Evolutionary conservation across 2,797 vertebrate species (phyloP).

Genomic region (Microctenopoma steveboyesi): DNA sequence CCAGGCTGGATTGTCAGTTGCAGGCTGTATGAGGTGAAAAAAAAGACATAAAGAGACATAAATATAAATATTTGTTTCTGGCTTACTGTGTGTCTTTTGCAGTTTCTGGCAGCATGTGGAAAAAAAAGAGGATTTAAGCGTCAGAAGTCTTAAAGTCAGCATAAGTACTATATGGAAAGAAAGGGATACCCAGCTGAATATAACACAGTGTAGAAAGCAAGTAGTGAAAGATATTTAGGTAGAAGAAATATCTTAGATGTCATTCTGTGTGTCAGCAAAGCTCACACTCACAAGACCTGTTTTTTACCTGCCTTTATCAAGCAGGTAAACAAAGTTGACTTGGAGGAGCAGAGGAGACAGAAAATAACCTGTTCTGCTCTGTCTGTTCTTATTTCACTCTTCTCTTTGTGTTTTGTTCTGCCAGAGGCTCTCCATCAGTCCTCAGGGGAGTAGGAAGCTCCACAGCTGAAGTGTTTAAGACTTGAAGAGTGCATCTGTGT

Average conservation of each 20-base stretch:
- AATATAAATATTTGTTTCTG: constrained; percentile 41
- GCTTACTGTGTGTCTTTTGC: constrained; percentile 12
- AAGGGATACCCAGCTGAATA: constrained; percentile 24
- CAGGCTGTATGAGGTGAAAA: neutral
- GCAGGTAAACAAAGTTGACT: constrained; percentile 26
- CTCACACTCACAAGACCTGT: constrained; percentile 1
- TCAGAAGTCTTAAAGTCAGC: constrained; percentile 34
- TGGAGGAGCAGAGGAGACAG: constrained; percentile 42
- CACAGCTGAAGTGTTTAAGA: constrained; percentile 48
- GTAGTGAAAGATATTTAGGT: constrained; percentile 27
- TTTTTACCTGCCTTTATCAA: constrained; percentile 31
- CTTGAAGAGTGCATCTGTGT: constrained; percentile 23
- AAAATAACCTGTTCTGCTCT: constrained; percentile 42
- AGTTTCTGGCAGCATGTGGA: constrained; percentile 26
- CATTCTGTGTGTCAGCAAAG: constrained; percentile 39
- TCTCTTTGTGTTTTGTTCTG: constrained; percentile 49
- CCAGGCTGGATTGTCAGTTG: constrained; percentile 2
- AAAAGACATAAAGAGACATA: constrained; percentile 8
- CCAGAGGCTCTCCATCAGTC: constrained; percentile 51
- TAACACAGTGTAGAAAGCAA: constrained; percentile 11
- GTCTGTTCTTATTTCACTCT: constrained; percentile 44
- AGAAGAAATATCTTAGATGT: constrained; percentile 20
- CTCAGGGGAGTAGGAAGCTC: constrained; percentile 44
- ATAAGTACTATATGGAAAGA: constrained; percentile 25
- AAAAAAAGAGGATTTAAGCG: constrained; percentile 38